Base-by-base conservation (phyloP, 2,888 invertebrate species). In the Aphidoletes aphidimyza region DNA sequence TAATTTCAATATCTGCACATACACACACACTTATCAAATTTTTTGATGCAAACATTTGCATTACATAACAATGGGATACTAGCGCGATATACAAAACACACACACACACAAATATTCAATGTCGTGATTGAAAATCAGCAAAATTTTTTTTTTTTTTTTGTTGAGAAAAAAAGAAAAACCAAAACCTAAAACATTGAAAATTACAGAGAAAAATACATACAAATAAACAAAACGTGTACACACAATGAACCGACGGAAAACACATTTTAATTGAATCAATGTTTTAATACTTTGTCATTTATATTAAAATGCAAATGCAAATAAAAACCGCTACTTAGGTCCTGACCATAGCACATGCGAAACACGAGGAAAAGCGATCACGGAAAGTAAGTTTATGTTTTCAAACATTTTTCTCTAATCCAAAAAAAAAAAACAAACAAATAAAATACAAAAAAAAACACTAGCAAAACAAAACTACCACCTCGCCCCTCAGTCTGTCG, bases 291-390 rank as follows among this genome's bases (percentile, higher is more conserved):
- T 22, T 54, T 54, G 6, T 22, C 22, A 6, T 54, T 47, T 47
- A 2, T 19, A 59, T 30, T 26, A 59, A 30, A 22, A 81, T 37
- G 37, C 22, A 37, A 34, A 78, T 37, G 0, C 69, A 84, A 36
- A 84, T 59, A 19, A 42, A 34, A 69, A 69, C 54, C 54, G 54
- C n/a, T 54, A 83, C 84, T 85, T 89, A 90, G 90, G 90, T 90
- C 90, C 90, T 86, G 90, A 90, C 88, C 90, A 90, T 88, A 88
- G 88, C 87, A 90, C 90, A 87, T 90, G 90, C 88, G 90, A 89
- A 87, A 42, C 84, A 34, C 78, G 78, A 30, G 84, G 84, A 69
- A 84, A 84, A 84, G 26, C 84, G 22, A 78, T 84, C 22, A 84
- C 89, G 85, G 89, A 89, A 89, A 90, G 90, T 90, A 90, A 90